Base-by-base conservation (phyloP, 2,797 vertebrate species). In the Sciurus vulgaris region DNA sequence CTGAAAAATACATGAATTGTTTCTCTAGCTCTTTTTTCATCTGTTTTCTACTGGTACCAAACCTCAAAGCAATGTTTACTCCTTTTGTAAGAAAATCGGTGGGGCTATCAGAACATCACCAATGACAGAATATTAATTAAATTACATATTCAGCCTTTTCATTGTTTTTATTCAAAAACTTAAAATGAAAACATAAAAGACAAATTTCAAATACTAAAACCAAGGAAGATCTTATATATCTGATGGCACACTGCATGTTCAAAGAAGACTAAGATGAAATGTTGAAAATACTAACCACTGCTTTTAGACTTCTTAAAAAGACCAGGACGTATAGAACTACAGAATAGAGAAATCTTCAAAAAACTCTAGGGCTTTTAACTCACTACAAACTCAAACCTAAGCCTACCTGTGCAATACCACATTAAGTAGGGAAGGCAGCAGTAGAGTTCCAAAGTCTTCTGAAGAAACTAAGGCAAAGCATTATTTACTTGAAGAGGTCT, bases 1-100 rank as follows among this genome's bases (percentile, higher is more conserved):
- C 81, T 94, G 67, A 96, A 96, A 96, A 85, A 94, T 65, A 47
- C 12, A 94, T 4, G 30, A 86, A 72, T 5, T 13, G 26, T 49
- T 89, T 61, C 70, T 89, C 86, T 63, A 51, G 35, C 2, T 74
- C 38, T 91, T 76, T 86, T 30, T 77, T 63, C 30, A 63, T 18
- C 87, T 93, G 9, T 59, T 92, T 83, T 73, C 69, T 94, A 54
- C 61, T 70, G 11, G 35, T 78, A 94, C 13, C 44, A 92, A 87
- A 89, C 3, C 0, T 1, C 24, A 95, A 47, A 73, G 3, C 3
- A 77, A 41, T 72, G 63, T 73, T 91, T 54, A 44, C 30, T 95
- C 72, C 61, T 83, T 85, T 61, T 96, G 70, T 51, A 51, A 94
- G 47, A 91, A 88, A 85, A 77, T 86, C 13, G 35, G 76, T 77